These are phyloP conservation scores for Heloderma charlesbogerti DNA, from an alignment of 2,113 vertebrate species.

Conservation along the genomic window DNA sequence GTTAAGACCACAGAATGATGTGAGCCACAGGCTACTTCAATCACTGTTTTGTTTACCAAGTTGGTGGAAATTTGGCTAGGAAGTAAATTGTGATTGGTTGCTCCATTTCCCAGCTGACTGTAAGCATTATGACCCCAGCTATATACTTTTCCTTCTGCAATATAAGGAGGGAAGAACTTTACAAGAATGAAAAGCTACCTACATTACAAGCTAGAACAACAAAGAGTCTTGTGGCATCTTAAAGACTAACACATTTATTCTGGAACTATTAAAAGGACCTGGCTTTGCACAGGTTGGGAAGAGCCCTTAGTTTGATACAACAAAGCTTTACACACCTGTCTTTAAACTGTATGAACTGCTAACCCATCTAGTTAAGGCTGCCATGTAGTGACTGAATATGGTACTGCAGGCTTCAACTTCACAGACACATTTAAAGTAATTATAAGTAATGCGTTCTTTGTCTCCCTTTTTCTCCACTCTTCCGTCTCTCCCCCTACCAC, in stretches of 20 bases:
- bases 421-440: too few relatives aligned
- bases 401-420: too few relatives aligned
- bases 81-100: conserved; percentile 88
- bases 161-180: conserved; percentile 27
- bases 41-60: conserved; percentile 91
- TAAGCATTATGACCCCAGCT: conserved; percentile 98
- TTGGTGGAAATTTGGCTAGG: conserved; percentile 95
- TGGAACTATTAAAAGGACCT: too few relatives aligned
- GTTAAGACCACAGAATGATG: conserved; percentile 96
- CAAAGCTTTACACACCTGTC: too few relatives aligned
- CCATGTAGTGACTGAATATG: too few relatives aligned
- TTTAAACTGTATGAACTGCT: too few relatives aligned
- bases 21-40: conserved; percentile 95
- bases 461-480: too few relatives aligned
- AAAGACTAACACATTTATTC: not conserved
- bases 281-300: too few relatives aligned
- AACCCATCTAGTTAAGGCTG: too few relatives aligned
- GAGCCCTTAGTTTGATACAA: too few relatives aligned
- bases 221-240: not conserved
- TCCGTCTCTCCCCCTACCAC: too few relatives aligned
- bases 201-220: not conserved
- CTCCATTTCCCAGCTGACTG: conserved; percentile 95
- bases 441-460: too few relatives aligned
- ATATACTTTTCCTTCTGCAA: conserved; percentile 94
- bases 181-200: not conserved